Evolutionary conservation across 2,888 invertebrate species (phyloP).

Genomic region (Heliconius erato): DNA sequence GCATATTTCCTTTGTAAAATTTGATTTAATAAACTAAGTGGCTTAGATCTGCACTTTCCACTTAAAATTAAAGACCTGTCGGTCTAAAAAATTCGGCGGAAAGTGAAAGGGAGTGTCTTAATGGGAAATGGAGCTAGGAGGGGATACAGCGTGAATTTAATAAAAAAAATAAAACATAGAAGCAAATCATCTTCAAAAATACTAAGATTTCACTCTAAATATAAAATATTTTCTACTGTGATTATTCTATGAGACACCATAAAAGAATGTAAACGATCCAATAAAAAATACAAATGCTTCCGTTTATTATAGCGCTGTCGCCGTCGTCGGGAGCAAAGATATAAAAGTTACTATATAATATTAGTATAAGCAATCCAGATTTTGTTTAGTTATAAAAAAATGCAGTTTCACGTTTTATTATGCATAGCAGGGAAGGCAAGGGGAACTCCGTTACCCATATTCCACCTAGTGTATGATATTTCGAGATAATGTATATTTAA

Average conservation of each 20-base stretch:
- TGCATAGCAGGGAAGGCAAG: rapidly evolving
- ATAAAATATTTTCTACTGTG: neutral
- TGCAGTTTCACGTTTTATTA: neutral
- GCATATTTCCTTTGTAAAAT: no score
- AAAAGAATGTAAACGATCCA: neutral
- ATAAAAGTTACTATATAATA: neutral
- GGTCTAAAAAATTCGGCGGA: no score
- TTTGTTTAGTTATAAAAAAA: neutral
- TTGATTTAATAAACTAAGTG: no score
- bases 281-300: slow-evolving; percentile 17
- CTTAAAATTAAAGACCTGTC: no score
- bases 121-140: no score
- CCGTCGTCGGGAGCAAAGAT: neutral
- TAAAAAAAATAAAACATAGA: no score
- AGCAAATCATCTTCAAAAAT: no score
- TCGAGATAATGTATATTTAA: no score
- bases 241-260: slow-evolving; percentile 6
- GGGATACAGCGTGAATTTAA: neutral
- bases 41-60: no score
- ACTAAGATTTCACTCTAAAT: no score
- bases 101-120: neutral
- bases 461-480: no score
- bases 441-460: no score
- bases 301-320: slow-evolving; percentile 15
- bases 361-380: neutral